phyloP scores from a whole-genome alignment of 2,888 invertebrate species.

The Steinernema hermaphroditum region DNA sequence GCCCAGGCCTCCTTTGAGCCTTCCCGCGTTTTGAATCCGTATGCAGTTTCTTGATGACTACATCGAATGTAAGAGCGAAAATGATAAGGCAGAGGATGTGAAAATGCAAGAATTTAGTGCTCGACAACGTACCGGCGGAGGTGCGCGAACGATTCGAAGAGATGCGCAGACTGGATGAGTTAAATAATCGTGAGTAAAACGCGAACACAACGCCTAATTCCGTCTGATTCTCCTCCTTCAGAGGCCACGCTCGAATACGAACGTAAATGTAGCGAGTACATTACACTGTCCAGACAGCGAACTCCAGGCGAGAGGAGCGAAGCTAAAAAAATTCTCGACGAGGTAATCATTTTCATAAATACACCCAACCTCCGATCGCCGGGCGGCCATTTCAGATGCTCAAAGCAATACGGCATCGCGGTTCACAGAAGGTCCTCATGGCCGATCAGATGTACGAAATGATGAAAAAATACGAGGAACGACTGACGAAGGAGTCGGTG shows the following conservation, averaged over 20 bases:
- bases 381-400: background rate
- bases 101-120: constrained; percentile 75
- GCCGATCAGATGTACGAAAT: constrained; percentile 70
- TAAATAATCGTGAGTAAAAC: constrained; percentile 2
- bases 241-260: background rate
- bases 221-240: background rate
- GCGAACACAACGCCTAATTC: background rate
- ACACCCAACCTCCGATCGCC: background rate
- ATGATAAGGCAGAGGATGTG: background rate
- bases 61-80: constrained; percentile 1
- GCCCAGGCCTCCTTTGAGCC: constrained; percentile 13
- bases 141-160: constrained; percentile 92
- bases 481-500: constrained; percentile 69
- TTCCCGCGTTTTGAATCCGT: background rate
- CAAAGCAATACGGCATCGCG: constrained; percentile 77
- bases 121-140: constrained; percentile 96
- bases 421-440: constrained; percentile 91
- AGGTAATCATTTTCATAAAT: background rate
- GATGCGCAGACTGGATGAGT: constrained; percentile 81
- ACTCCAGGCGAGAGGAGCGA: background rate
- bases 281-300: background rate
- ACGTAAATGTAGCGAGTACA: background rate
- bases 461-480: constrained; percentile 49
- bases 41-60: constrained; percentile 10
- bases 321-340: background rate